Base-by-base conservation (phyloP, 2,888 invertebrate genomes). In the Zele albiditarsus region DNA sequence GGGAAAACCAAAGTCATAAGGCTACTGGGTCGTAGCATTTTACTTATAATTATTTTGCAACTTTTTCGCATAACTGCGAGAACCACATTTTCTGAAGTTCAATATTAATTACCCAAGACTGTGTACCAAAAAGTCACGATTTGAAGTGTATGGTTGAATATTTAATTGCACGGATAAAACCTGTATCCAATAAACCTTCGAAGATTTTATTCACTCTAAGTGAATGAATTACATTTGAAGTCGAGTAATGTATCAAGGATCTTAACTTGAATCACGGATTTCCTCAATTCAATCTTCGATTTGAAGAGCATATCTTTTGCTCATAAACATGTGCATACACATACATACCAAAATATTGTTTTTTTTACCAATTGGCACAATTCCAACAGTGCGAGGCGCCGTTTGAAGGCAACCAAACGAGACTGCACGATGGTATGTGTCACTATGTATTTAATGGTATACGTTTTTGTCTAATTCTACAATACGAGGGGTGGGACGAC, bases 21-120 rank as follows among this genome's bases (percentile, higher is more conserved):
- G 88, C 84, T 86, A 88, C 84, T 88, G 84, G 87, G 86, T 88
- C 86, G 71, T 4, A 14, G 20, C 8, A 53, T 4, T 53, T 53
- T 20, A 8, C 8, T 5, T 2, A 10, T 42, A 6, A 46, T 42
- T 31, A 53, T 49, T 53, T n/a, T n/a, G n/a, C n/a, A n/a, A n/a
- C n/a, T n/a, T n/a, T n/a, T n/a, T n/a, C n/a, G n/a, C n/a, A n/a
- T n/a, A n/a, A n/a, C n/a, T n/a, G n/a, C n/a, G n/a, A n/a, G n/a
- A n/a, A n/a, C n/a, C n/a, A n/a, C n/a, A n/a, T n/a, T n/a, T n/a
- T n/a, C n/a, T n/a, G n/a, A n/a, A n/a, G n/a, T n/a, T n/a, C n/a
- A 62, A 49, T 42, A 31, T 62, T 25, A 14, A 23, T 16, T 3
- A 53, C 8, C 53, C 25, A 20, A 16, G 2, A 16, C 16, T 62